phyloP scores from a whole-genome alignment of 2,797 vertebrate genomes.

The Notoglanidium macrostoma region DNA sequence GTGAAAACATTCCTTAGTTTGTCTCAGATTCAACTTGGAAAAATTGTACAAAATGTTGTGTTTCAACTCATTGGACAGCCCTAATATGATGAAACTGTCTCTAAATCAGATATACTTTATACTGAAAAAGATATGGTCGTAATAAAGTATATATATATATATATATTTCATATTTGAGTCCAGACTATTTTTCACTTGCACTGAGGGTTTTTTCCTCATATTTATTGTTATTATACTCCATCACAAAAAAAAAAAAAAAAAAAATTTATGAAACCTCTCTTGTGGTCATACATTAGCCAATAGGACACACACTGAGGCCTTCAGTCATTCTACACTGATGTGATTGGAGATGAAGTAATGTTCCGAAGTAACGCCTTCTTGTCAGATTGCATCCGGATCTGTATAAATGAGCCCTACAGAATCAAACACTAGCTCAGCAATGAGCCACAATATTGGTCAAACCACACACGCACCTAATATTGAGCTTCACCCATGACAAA shows the following conservation, averaged over 20 bases:
- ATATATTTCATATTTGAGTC: constrained; percentile 62
- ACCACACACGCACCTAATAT: neutral
- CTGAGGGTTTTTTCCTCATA: neutral
- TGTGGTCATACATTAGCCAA: neutral
- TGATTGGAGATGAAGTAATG: neutral
- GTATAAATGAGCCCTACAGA: neutral
- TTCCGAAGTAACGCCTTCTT: neutral
- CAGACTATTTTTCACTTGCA: neutral
- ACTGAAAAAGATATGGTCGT: constrained; percentile 69
- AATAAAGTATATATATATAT: constrained; percentile 71
- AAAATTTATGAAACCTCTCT: neutral
- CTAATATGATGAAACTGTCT: constrained; percentile 60
- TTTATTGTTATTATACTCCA: no score
- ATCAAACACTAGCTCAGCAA: neutral
- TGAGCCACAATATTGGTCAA: neutral
- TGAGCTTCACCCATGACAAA: neutral
- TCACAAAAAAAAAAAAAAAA: no score
- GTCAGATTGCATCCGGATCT: neutral
- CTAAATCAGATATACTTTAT: constrained; percentile 70
- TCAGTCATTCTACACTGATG: neutral
- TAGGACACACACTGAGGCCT: neutral
- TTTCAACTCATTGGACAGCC: constrained; percentile 53
- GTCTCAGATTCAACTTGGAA: constrained; percentile 19
- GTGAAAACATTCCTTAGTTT: constrained; percentile 38
- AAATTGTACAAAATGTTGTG: constrained; percentile 23